phyloP scores from a whole-genome alignment of 1,140 invertebrate species.

The Drepana arcuata region DNA sequence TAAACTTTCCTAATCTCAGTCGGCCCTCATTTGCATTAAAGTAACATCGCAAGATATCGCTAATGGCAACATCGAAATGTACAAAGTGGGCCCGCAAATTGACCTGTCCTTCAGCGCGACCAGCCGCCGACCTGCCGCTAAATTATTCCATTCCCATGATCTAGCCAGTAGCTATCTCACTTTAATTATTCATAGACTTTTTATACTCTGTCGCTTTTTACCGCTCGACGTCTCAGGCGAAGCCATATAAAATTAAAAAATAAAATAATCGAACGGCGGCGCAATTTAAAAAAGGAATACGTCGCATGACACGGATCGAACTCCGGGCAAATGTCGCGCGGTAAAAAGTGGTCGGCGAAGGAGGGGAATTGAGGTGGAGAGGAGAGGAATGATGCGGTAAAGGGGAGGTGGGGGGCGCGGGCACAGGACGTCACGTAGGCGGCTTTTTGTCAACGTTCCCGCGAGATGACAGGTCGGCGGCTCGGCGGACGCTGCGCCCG shows the following conservation, averaged over 20 bases:
- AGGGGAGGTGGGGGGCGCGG: conserved; percentile 14
- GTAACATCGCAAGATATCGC: conserved; percentile 29
- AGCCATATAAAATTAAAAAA: conserved; percentile 68
- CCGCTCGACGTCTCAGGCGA: conserved; percentile 49
- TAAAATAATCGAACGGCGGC: conserved; percentile 43
- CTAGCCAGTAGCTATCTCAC: conserved; percentile 66
- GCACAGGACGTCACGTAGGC: conserved; percentile 66
- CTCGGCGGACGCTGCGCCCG: conserved; percentile 58
- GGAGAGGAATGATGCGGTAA: no score
- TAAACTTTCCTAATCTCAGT: conserved; percentile 15
- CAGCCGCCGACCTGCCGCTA: conserved; percentile 53
- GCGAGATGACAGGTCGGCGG: conserved; percentile 69
- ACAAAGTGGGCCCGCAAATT: conserved; percentile 59
- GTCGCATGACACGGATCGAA: conserved; percentile 70
- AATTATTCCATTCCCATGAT: conserved; percentile 66
- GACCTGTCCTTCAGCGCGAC: conserved; percentile 57
- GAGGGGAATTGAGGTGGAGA: conserved; percentile 11
- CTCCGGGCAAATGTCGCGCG: conserved; percentile 69
- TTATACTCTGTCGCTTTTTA: conserved; percentile 64
- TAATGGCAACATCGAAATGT: conserved; percentile 38
- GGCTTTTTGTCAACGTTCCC: conserved; percentile 71
- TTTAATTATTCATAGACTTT: conserved; percentile 72
- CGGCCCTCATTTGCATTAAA: conserved; percentile 27
- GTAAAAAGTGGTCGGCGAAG: conserved; percentile 64
- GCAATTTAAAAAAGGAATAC: conserved; percentile 68